These are phyloP conservation scores for Acanthaster planci DNA, from an alignment of 35 echinoderm and acorn worm genomes.

Conservation along the genomic window DNA sequence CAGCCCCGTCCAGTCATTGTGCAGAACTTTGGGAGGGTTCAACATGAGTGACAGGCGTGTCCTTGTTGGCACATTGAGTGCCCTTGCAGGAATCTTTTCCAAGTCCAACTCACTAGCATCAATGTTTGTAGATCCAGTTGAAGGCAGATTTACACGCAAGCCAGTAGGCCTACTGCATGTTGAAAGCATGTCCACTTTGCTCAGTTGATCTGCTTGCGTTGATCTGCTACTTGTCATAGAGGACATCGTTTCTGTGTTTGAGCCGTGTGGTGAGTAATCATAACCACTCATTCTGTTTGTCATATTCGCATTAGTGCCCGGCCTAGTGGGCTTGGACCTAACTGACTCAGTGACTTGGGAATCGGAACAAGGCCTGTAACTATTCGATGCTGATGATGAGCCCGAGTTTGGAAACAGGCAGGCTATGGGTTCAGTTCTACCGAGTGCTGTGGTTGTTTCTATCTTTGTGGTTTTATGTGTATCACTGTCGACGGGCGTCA, in stretches of 20 bases:
- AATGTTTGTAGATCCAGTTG: background rate
- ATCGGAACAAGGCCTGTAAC: background rate
- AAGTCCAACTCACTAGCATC: background rate
- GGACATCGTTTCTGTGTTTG: too few species aligned
- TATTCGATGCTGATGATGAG: background rate
- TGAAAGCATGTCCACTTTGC: background rate
- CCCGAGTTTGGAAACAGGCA: background rate
- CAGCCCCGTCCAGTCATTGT: slow-evolving; percentile 34
- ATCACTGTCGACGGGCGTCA: background rate
- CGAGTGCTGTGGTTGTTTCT: background rate
- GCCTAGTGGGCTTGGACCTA: background rate
- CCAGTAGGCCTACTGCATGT: background rate
- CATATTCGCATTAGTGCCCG: background rate
- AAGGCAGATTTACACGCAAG: background rate
- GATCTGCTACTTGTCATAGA: too few species aligned
- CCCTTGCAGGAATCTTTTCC: background rate
- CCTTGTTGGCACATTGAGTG: slow-evolving; percentile 11
- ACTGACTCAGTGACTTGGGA: background rate
- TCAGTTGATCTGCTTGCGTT: background rate
- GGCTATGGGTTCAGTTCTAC: slow-evolving; percentile 1
- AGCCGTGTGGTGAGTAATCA: background rate
- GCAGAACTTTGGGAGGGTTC: slow-evolving; percentile 21
- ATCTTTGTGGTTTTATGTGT: background rate
- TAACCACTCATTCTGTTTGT: background rate
- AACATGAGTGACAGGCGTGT: slow-evolving; percentile 27